phyloP scores from a whole-genome alignment of 2,888 invertebrate genomes.

The Microctonus hyperodae region DNA sequence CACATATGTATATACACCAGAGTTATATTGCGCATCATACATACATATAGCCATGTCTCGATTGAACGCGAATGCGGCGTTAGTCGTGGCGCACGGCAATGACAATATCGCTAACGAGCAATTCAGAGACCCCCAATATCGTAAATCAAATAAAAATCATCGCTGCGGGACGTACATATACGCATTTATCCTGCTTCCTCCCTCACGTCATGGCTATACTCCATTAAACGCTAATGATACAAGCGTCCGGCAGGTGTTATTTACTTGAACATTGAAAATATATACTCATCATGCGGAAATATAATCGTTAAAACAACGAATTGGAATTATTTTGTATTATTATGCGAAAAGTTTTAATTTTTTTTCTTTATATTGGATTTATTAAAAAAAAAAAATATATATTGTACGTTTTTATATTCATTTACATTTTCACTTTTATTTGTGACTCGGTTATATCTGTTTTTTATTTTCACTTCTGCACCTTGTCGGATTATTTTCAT shows the following conservation, averaged over 20 bases:
- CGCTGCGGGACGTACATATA: conserved; percentile 20
- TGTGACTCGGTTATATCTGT: not conserved
- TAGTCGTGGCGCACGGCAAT: conserved; percentile 44
- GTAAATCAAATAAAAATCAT: conserved; percentile 45
- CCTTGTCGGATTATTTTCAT: not conserved
- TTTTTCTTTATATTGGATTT: no score
- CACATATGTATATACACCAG: not conserved
- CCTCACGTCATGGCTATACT: conserved; percentile 17
- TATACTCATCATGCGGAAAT: not conserved
- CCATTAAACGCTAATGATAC: conserved; percentile 37
- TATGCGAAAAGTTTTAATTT: not conserved
- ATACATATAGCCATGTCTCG: conserved; percentile 21
- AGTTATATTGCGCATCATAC: not conserved
- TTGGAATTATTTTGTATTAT: no score
- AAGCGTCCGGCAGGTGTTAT: conserved; percentile 29
- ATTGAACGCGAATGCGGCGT: conserved; percentile 40
- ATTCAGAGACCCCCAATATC: conserved; percentile 46
- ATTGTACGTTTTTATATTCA: not conserved
- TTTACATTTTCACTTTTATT: not conserved
- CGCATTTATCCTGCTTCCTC: not conserved
- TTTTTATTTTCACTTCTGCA: not conserved
- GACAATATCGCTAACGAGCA: conserved; percentile 58
- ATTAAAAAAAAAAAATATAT: not conserved
- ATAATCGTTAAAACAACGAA: not conserved
- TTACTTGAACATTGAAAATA: conserved; percentile 8